Percentiles rank a stretch among this genome's conserved stretches.
Conservation (phyloP, 2,113 vertebrate species). For the Halichoeres trimaculatus region DNA sequence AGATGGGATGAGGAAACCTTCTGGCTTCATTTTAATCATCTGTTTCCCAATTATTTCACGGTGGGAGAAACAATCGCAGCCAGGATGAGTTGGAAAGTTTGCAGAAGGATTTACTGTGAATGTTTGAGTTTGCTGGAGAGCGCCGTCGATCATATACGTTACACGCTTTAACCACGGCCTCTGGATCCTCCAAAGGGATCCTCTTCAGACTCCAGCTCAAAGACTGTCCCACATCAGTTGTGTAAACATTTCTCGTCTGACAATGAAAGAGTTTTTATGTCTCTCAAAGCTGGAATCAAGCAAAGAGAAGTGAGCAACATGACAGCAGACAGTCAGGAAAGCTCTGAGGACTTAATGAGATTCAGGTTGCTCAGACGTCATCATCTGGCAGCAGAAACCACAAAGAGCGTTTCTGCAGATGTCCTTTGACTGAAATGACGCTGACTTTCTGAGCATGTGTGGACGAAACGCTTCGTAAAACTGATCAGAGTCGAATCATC, state of each 20-base stretch:
- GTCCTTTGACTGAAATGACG: neutral
- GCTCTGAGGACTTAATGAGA: neutral
- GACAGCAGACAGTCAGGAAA: neutral
- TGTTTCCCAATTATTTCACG: neutral
- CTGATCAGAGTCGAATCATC: neutral
- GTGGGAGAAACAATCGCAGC: neutral
- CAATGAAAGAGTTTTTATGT: neutral
- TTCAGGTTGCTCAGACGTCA: neutral
- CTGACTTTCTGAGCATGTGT: neutral
- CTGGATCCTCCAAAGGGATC: no score
- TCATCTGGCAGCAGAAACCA: neutral
- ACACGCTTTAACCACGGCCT: no score
- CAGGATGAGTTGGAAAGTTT: neutral
- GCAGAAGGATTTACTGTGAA: no score
- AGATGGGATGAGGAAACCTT: conserved; percentile 8
- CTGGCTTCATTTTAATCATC: neutral
- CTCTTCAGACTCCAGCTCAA: no score
- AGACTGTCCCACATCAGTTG: no score
- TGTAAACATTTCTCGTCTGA: neutral
- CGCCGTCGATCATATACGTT: no score
- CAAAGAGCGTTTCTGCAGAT: neutral
- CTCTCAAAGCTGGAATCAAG: no score
- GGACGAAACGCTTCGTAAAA: neutral
- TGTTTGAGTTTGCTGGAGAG: no score
- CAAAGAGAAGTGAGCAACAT: neutral